Evolutionary conservation across 2,113 vertebrate species (phyloP).

Genomic region (Propithecus coquereli): DNA sequence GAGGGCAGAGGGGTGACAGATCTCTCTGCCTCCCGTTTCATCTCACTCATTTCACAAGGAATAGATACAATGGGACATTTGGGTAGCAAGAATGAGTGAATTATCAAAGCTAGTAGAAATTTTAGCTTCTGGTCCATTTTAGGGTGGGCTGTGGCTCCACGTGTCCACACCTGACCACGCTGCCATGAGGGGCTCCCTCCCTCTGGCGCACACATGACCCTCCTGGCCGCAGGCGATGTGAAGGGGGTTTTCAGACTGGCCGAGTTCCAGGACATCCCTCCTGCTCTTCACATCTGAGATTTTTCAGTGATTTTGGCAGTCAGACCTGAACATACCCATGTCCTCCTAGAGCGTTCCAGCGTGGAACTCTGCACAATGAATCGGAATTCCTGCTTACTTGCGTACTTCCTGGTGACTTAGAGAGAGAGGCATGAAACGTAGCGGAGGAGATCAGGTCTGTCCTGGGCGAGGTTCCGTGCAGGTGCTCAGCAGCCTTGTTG

Average conservation of each 20-base stretch:
- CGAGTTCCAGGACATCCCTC: background rate
- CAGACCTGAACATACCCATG: background rate
- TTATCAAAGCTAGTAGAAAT: background rate
- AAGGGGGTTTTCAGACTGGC: background rate
- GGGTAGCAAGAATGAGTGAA: background rate
- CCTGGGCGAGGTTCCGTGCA: background rate
- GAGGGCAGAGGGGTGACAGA: background rate
- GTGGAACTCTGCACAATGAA: background rate
- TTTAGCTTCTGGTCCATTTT: background rate
- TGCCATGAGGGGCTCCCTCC: background rate
- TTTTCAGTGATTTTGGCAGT: background rate
- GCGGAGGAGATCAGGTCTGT: background rate
- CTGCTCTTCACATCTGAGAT: no score
- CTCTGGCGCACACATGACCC: background rate
- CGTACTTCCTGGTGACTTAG: background rate
- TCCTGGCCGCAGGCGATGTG: rapidly evolving
- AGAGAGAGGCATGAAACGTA: background rate
- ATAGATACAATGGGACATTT: background rate
- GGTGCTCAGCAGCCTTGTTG: no score
- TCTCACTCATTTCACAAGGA: background rate
- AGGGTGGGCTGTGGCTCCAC: rapidly evolving
- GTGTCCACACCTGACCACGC: no score
- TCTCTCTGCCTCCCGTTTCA: background rate
- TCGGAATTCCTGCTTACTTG: background rate
- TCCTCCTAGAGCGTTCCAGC: background rate